A percentile compares a stretch with the other conserved stretches of the same genome.
These are phyloP conservation scores for Callipepla californica DNA, from an alignment of 2,113 vertebrate species.

Conservation along the genomic window DNA sequence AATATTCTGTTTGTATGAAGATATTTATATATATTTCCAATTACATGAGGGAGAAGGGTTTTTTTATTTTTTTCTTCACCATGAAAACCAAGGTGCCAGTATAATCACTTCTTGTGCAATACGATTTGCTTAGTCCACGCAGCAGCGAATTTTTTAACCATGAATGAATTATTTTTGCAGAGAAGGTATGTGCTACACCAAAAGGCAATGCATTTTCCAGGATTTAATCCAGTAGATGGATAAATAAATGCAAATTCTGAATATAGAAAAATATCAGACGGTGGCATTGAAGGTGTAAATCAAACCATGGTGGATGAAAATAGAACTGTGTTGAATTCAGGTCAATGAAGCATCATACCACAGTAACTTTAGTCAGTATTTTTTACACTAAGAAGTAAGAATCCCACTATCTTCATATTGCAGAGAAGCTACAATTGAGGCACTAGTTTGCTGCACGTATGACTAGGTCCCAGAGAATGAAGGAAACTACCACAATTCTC, in stretches of 20 bases:
- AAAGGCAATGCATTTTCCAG: neutral
- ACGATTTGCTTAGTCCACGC: neutral
- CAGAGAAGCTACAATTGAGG: neutral
- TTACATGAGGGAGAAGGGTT: neutral
- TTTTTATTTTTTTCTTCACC: neutral
- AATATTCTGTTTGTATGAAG: rapidly evolving
- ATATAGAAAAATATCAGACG: neutral
- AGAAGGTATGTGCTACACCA: neutral
- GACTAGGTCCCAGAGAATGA: neutral
- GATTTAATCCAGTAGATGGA: neutral
- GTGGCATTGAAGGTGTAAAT: neutral
- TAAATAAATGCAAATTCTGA: neutral
- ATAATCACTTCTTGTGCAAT: neutral
- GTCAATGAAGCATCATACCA: neutral
- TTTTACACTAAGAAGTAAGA: neutral
- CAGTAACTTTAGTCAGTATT: neutral
- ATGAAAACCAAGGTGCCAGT: neutral
- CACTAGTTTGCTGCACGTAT: neutral
- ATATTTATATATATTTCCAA: neutral
- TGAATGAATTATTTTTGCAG: neutral
- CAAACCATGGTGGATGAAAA: neutral
- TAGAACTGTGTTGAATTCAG: neutral
- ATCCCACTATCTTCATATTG: neutral
- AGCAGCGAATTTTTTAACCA: neutral
- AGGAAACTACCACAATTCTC: neutral